Percentiles rank a stretch among this genome's conserved stretches.
Evolutionary conservation across 2,113 vertebrate genomes (phyloP).

Genomic region (Coracopsis vasa): DNA sequence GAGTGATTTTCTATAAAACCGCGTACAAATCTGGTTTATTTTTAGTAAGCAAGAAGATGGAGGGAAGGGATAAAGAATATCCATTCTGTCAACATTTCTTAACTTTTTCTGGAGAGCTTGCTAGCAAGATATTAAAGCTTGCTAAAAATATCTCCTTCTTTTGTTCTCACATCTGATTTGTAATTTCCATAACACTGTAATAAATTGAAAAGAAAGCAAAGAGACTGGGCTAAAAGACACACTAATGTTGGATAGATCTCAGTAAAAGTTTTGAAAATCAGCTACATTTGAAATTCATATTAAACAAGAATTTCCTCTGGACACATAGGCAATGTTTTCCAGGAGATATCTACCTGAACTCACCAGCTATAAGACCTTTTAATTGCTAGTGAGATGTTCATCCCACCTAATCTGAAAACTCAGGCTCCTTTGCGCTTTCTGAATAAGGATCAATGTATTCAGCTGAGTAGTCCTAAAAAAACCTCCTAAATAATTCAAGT

Average conservation of each 20-base stretch:
- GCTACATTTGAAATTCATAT: neutral
- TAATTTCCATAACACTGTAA: neutral
- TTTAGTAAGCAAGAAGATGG: constrained; percentile 46
- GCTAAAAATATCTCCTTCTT: neutral
- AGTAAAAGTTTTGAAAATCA: neutral
- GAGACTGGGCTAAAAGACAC: neutral
- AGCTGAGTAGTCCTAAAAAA: neutral
- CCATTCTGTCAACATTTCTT: neutral
- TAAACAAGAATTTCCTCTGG: neutral
- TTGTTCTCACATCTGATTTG: neutral
- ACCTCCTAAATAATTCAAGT: neutral
- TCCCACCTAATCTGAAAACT: neutral
- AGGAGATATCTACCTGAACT: neutral
- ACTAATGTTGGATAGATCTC: neutral
- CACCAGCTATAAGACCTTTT: neutral
- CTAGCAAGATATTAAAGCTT: neutral
- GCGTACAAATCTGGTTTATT: neutral
- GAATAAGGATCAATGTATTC: neutral
- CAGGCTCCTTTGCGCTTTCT: neutral
- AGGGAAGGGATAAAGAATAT: neutral
- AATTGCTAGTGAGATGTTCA: neutral
- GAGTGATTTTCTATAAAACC: constrained; percentile 50
- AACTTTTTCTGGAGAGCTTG: neutral
- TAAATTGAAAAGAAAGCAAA: neutral
- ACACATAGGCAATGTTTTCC: neutral